Percentiles rank a stretch among this genome's conserved stretches.
These are phyloP conservation scores for Protonemura montana DNA, from an alignment of 2,888 invertebrate species.

Conservation along the genomic window DNA sequence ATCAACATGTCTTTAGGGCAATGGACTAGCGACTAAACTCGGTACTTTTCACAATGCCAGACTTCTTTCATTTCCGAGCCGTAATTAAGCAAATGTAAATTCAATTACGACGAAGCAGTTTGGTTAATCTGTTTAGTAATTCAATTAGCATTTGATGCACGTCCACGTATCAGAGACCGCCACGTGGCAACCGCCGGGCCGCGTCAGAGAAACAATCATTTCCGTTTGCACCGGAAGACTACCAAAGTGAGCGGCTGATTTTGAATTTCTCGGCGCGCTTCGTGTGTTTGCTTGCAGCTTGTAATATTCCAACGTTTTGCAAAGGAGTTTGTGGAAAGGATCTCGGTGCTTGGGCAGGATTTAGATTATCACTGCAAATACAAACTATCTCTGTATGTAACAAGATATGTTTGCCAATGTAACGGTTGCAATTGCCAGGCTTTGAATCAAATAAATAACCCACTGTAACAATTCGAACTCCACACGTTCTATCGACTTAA, in stretches of 20 bases:
- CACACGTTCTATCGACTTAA: too few relatives aligned
- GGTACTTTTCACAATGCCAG: background rate
- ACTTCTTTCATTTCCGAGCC: background rate
- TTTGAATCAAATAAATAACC: too few relatives aligned
- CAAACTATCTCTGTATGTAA: too few relatives aligned
- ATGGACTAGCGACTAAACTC: background rate
- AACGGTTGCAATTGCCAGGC: too few relatives aligned
- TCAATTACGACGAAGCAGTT: background rate
- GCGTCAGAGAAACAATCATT: background rate
- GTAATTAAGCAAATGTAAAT: background rate
- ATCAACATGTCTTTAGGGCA: background rate
- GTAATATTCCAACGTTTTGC: too few relatives aligned
- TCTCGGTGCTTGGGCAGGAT: too few relatives aligned
- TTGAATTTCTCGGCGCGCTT: background rate
- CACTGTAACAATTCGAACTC: too few relatives aligned
- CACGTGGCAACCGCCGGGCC: background rate
- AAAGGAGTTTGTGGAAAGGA: too few relatives aligned
- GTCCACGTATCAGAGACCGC: background rate
- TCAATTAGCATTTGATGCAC: background rate
- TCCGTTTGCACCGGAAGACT: background rate
- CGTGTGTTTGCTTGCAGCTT: background rate
- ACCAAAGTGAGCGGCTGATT: background rate
- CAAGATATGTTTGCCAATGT: too few relatives aligned
- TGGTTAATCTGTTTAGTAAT: constrained; percentile 2
- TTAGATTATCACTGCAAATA: too few relatives aligned